Base-by-base conservation (phyloP, 1,140 invertebrate genomes). In the Caenorhabditis brenneri region DNA sequence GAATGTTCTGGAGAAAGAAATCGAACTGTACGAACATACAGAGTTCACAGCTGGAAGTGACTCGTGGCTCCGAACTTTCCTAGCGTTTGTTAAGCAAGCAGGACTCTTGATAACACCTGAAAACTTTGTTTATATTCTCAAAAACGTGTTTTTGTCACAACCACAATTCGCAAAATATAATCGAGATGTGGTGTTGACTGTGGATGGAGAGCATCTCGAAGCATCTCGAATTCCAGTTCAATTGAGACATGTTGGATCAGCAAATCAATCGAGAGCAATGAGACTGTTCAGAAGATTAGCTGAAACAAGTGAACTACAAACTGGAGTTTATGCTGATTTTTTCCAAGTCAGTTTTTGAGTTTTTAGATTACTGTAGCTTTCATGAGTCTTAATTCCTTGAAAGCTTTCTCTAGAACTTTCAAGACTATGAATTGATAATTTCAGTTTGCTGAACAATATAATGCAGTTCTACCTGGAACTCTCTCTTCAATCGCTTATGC, bases 271-370 rank as follows among this genome's bases (percentile, higher is more conserved):
- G 16, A 60, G 87, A 74, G 89, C 89, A 3, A 90, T 90, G 89
- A 85, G 88, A 58, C 69, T 90, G 5, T 90, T 90, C 78, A 65
- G 89, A 22, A 78, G 83, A 6, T 95, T 95, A 60, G 91, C 93
- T 0, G 93, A 95, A n/a, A 95, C 95, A 2, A 93, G 94, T 0
- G 91, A 96, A 12, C 95, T 96, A 86, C 95, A 94, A 19, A 96
- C 94, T 15, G 95, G 97, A 1, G 97, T 96, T 88, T 95, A 97
- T 92, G 96, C 96, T 88, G 95, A 97, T 12, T 97, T 96, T 92
- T 97, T 97, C 90, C 96, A 97, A 92, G 88, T 89, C 2, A 55
- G 1, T 6, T 51, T 51, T 1, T 51, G 2, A 19, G n/a, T 51
- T n/a, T 51, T 51, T 51, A n/a, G 2, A n/a, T n/a, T 51, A 3